These are phyloP conservation scores for Aspidapion aeneum DNA, from an alignment of 2,888 invertebrate genomes.

Conservation along the genomic window DNA sequence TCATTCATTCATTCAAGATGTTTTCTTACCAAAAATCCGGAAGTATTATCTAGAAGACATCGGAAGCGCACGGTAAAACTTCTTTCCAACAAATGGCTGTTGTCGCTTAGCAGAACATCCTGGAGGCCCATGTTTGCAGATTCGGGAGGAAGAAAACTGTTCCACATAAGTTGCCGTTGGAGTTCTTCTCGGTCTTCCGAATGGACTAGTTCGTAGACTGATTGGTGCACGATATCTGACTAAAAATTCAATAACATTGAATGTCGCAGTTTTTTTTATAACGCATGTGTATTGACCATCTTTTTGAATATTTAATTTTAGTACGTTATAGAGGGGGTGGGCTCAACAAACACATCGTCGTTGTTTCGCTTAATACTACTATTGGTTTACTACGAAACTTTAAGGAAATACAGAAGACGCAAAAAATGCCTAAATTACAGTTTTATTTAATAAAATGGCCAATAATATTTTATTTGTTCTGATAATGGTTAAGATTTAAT, in stretches of 20 bases:
- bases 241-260: too few relatives aligned
- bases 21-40: slow-evolving; percentile 89
- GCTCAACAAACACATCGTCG: too few relatives aligned
- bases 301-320: too few relatives aligned
- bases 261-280: slow-evolving; percentile 6
- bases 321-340: too few relatives aligned
- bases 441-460: too few relatives aligned
- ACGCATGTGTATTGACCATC: not conserved
- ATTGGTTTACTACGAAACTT: too few relatives aligned
- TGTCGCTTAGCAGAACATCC: slow-evolving; percentile 85
- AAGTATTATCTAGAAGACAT: slow-evolving; percentile 98
- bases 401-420: too few relatives aligned
- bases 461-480: too few relatives aligned
- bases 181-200: slow-evolving; percentile 98
- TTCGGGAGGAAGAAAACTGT: slow-evolving; percentile 83
- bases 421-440: too few relatives aligned
- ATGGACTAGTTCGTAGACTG: slow-evolving; percentile 97
- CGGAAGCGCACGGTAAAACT: slow-evolving; percentile 98
- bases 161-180: slow-evolving; percentile 92
- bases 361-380: too few relatives aligned
- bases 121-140: slow-evolving; percentile 75
- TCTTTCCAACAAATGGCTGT: slow-evolving; percentile 86
- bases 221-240: slow-evolving; percentile 99
- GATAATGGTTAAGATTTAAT: too few relatives aligned
- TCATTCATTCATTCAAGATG: too few relatives aligned